phyloP scores from a whole-genome alignment of 2,888 invertebrate genomes.

The Teleiodes luculella region DNA sequence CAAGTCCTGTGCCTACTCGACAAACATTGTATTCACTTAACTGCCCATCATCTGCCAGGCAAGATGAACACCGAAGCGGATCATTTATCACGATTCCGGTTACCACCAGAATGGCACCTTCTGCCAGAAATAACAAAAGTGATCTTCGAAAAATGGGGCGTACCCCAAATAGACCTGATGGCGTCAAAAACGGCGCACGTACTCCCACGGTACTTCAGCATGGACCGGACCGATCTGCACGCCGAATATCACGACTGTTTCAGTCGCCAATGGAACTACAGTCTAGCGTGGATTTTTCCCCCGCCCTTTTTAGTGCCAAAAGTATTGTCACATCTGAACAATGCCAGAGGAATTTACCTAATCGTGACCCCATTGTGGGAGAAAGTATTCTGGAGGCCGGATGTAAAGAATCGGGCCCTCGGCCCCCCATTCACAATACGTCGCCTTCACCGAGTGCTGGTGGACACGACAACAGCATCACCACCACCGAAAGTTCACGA shows the following conservation, averaged over 20 bases:
- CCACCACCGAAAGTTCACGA: background rate
- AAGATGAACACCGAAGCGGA: background rate
- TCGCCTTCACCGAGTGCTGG: background rate
- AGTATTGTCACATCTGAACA: background rate
- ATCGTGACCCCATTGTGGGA: background rate
- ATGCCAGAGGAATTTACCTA: background rate
- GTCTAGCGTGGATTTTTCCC: background rate
- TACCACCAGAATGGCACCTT: background rate
- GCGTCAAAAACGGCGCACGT: background rate
- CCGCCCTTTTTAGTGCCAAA: background rate
- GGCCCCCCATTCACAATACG: background rate
- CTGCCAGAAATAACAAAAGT: background rate
- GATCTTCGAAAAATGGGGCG: background rate
- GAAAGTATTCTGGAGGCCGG: background rate
- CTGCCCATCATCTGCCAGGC: background rate
- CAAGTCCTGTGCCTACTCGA: background rate
- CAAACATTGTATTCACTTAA: background rate
- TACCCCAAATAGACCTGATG: background rate
- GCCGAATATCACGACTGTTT: background rate
- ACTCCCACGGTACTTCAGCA: background rate
- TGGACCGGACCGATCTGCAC: background rate
- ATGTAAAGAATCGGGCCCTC: background rate
- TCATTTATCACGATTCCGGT: background rate
- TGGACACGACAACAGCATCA: background rate
- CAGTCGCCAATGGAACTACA: background rate